Evolutionary conservation across 2,113 vertebrate genomes (phyloP), one percentile per base, ranked within the genome.

Genomic region (Casuarius casuarius): DNA sequence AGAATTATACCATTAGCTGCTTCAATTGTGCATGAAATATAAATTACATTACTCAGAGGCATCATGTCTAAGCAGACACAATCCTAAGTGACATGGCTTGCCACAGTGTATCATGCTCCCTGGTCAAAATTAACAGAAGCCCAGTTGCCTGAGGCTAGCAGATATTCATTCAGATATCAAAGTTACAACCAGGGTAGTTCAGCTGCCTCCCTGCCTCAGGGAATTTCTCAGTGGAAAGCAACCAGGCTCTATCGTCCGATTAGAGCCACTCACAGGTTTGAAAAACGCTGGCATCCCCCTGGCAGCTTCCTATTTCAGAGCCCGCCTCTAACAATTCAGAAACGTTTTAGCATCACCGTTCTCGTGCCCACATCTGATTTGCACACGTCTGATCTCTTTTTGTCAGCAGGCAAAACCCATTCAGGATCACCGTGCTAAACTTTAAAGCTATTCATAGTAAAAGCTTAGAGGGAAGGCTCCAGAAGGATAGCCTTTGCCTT

Each of bases 21-120:
- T 98, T 98, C 98, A 98, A 98, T 98, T 98, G 98, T 98, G 98
- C 98, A 98, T 98, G 98, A 98, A 98, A 98, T 98, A 98, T 98
- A 98, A 98, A 98, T 98, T 98, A 98, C 98, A 98, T 98, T 98
- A 98, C 98, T 98, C 90, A 96, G 97, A 98, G 98, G 98, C 98
- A 98, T 98, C 97, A 91, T 92, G 97, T 98, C 78, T 96, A 97
- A 98, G 98, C 97, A 98, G 97, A 98, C 96, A 96, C 87, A 95
- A 98, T 98, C 97, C 98, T 98, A 98, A 98, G 97, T 98, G 98
- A 98, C 87, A 97, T 35, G 84, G 95, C 97, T 98, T 97, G 98
- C 97, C 97, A 93, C 72, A 65, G 96, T 97, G 95, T 97, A 96
- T 97, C 97, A 97, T 94, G 92, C 96, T 97, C 96, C 96, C 85